Evolutionary conservation across 2,888 invertebrate genomes (phyloP).

Genomic region (Erebia ligea): DNA sequence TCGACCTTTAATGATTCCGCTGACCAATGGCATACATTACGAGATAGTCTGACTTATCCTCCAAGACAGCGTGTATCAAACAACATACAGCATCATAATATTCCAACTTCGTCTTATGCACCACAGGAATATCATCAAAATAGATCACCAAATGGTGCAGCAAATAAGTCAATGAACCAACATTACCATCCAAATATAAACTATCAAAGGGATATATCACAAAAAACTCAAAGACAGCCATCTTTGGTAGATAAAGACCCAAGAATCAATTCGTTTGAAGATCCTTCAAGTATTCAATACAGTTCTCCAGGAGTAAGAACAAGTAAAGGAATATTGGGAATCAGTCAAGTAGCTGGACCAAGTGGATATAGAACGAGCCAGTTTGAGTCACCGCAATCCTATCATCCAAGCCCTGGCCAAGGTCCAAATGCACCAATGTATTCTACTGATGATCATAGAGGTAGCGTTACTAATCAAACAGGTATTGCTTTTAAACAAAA

Average conservation of each 20-base stretch:
- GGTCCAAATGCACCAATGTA: neutral
- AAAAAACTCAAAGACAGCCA: neutral
- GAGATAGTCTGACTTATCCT: conserved; percentile 22
- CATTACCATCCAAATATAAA: neutral
- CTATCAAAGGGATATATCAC: conserved; percentile 2
- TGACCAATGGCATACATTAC: conserved; percentile 37
- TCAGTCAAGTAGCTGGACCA: conserved; percentile 29
- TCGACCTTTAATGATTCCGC: conserved; percentile 23
- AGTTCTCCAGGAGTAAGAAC: conserved; percentile 14
- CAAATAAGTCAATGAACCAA: neutral
- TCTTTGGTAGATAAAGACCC: neutral
- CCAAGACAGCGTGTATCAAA: conserved; percentile 19
- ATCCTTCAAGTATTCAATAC: conserved; percentile 1
- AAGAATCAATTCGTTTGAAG: neutral
- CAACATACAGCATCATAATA: conserved; percentile 1
- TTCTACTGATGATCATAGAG: neutral
- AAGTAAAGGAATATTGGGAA: conserved; percentile 22
- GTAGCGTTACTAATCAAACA: neutral
- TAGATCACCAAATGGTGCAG: neutral
- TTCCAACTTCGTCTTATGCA: neutral
- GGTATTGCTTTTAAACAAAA: neutral
- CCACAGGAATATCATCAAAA: conserved; percentile 2
- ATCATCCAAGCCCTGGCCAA: neutral
- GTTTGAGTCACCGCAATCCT: neutral
- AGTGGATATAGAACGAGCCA: conserved; percentile 25